Evolutionary conservation across 2,888 invertebrate species (phyloP), one percentile per base, ranked within the genome.

Genomic region (Caenorhabditis sp.): DNA sequence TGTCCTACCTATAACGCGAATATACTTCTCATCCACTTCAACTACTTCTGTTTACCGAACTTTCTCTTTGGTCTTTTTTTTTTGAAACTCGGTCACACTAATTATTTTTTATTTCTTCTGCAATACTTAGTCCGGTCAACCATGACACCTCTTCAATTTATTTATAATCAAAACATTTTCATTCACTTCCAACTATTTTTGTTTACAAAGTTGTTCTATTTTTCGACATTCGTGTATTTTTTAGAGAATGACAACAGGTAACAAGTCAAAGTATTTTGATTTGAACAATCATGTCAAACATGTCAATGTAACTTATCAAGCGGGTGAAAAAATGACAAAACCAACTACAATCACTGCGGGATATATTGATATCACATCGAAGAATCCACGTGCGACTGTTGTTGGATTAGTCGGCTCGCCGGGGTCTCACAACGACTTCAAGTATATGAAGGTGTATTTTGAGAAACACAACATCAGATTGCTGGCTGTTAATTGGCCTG

Each of bases 341-440:
- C 17, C 56, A 1, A 62, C 59, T 14, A 63, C 62, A 8, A 63
- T 67, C 14, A 59, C 52, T 17, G 43, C 66, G 5, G 52, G 50
- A 26, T 66, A 66, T 63, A 66, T 70, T 43, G 71, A 71, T 23
- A 67, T 67, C 21, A 54, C 60, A 20, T 61, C 57, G 17, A 54
- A 61, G 10, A 43, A 50, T 31, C 49, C 62, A 5, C 57, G 67
- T 12, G 74, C 63, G 38, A 74, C 74, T 20, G 69, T 74, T n/a
- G 66, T 74, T 4, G 61, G 69, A 3, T 17, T 74, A 27, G n/a
- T 50, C 4, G 74, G 74, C 10, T 69, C 69, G 3, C 74, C 74
- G 10, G 74, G 74, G n/a, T 66, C 69, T 31, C 74, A 74, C 49
- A 74, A 74, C 36, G 74, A 74, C 20, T 65, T 69, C 57, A 74